Conservation (phyloP, 1,140 invertebrate genomes). For the Listronotus bonariensis region DNA sequence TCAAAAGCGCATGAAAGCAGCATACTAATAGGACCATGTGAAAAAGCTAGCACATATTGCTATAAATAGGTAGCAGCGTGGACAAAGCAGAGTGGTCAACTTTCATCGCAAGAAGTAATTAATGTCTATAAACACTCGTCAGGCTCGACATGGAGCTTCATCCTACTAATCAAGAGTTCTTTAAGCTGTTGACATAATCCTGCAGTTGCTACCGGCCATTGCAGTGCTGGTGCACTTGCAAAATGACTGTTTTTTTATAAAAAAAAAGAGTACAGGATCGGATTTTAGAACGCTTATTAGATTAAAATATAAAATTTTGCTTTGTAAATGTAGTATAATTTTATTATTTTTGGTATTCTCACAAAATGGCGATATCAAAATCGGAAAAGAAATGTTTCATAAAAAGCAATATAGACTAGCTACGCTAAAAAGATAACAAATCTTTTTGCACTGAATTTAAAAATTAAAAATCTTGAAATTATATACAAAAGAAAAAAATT, state of each 20-base stretch:
- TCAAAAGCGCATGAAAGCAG: constrained; percentile 31
- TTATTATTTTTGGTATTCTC: too few relatives aligned
- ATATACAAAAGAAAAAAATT: too few relatives aligned
- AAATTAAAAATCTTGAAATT: too few relatives aligned
- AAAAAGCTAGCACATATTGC: constrained; percentile 32
- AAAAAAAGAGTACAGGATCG: constrained; percentile 10
- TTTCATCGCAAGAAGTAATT: constrained; percentile 46
- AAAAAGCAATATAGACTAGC: too few relatives aligned
- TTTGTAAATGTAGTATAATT: too few relatives aligned
- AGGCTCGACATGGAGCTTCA: constrained; percentile 32
- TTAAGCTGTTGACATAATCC: constrained; percentile 46
- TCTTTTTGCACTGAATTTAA: too few relatives aligned
- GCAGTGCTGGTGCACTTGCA: constrained; percentile 29
- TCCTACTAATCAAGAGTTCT: constrained; percentile 46
- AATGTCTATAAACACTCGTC: constrained; percentile 46
- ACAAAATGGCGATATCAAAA: too few relatives aligned
- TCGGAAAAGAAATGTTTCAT: too few relatives aligned
- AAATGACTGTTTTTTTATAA: constrained; percentile 26
- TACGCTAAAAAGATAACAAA: too few relatives aligned
- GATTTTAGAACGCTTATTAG: background rate
- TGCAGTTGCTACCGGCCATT: constrained; percentile 35
- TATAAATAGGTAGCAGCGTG: constrained; percentile 30
- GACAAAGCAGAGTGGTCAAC: constrained; percentile 40
- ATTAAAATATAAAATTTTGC: too few relatives aligned
- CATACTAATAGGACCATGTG: constrained; percentile 29